A percentile compares a stretch with the other conserved stretches of the same genome.
Evolutionary conservation across 2,113 vertebrate species (phyloP).

Genomic region (Todiramphus saurophagus): DNA sequence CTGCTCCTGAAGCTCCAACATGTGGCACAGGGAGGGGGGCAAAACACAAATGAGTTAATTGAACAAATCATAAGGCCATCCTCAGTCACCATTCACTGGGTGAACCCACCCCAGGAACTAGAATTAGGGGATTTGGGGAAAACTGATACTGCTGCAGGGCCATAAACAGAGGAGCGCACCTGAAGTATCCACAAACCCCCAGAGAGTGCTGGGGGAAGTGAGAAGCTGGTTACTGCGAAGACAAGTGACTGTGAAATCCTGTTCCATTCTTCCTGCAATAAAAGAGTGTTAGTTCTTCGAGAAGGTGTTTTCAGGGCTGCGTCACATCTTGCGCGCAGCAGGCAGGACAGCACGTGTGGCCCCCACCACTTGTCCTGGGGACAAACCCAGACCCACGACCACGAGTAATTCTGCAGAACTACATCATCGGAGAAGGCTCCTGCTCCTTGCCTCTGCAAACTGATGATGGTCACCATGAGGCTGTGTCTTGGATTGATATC

Average conservation of each 20-base stretch:
- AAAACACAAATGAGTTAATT: neutral
- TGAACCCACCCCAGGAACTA: neutral
- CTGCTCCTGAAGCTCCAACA: neutral
- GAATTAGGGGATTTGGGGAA: neutral
- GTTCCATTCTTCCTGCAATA: constrained; percentile 47
- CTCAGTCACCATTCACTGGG: accelerated
- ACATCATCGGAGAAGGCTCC: neutral
- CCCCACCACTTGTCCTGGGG: neutral
- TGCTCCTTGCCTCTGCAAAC: neutral
- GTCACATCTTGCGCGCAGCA: accelerated
- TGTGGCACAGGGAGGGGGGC: accelerated
- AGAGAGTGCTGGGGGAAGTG: constrained; percentile 50
- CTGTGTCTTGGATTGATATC: accelerated
- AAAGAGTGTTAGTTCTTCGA: neutral
- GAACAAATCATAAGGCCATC: neutral
- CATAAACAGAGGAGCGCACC: constrained; percentile 48
- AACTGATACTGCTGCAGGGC: neutral
- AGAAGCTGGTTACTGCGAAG: constrained; percentile 46
- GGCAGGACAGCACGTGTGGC: neutral
- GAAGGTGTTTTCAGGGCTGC: neutral
- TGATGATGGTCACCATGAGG: neutral
- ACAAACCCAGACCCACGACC: accelerated
- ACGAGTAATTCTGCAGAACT: neutral
- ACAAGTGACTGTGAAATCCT: constrained; percentile 67
- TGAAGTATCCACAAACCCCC: constrained; percentile 9